Conservation (phyloP, 2,888 invertebrate species). For the Odontocolon sp. region DNA sequence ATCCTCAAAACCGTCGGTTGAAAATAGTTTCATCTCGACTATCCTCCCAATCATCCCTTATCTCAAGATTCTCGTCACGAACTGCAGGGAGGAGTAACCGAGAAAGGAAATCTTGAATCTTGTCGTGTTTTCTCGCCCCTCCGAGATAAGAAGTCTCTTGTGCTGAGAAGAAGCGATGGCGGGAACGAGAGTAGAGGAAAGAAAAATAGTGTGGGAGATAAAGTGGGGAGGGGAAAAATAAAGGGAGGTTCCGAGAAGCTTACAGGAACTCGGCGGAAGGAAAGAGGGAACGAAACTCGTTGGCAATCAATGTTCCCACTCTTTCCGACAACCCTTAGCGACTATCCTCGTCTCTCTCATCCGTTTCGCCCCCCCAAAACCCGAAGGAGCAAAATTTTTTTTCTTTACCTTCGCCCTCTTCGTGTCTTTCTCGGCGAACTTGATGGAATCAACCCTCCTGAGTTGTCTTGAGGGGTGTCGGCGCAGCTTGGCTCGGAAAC, state of each 20-base stretch:
- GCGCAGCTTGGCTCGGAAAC: conserved; percentile 69
- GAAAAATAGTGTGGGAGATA: conserved; percentile 54
- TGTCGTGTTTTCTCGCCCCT: conserved; percentile 37
- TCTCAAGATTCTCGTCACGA: conserved; percentile 43
- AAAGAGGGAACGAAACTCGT: conserved; percentile 68
- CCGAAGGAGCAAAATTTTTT: too few relatives aligned
- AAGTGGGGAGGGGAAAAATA: too few relatives aligned
- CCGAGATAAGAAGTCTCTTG: conserved; percentile 14
- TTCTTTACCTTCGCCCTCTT: too few relatives aligned
- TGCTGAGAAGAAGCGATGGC: conserved; percentile 49
- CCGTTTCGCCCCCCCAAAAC: conserved; percentile 20
- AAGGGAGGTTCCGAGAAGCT: conserved; percentile 34
- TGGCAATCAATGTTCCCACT: conserved; percentile 80
- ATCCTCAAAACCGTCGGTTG: not conserved
- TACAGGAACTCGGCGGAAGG: conserved; percentile 46
- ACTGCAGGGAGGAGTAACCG: conserved; percentile 21
- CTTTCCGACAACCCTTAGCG: conserved; percentile 50
- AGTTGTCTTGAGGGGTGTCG: conserved; percentile 59
- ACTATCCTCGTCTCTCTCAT: conserved; percentile 12
- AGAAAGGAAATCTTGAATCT: conserved; percentile 32
- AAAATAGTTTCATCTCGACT: not conserved
- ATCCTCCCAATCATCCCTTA: conserved; percentile 17
- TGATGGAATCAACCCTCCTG: conserved; percentile 31
- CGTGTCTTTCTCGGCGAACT: conserved; percentile 2
- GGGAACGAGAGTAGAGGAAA: conserved; percentile 53